phyloP scores from a whole-genome alignment of 1,140 invertebrate species.

The Zaprionus lachaisei region DNA sequence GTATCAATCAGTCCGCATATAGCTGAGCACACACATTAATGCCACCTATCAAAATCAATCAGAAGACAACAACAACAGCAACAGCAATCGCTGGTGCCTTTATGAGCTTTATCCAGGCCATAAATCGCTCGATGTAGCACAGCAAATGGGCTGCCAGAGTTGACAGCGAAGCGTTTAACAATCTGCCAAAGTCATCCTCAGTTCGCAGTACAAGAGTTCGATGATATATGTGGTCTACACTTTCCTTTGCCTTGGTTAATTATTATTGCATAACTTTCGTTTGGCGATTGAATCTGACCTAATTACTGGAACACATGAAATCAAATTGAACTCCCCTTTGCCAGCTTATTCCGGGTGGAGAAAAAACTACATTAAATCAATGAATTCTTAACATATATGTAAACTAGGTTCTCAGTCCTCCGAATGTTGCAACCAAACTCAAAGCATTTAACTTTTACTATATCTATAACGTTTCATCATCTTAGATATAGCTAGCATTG shows the following conservation, averaged over 20 bases:
- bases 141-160: constrained; percentile 3
- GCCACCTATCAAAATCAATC: constrained; percentile 32
- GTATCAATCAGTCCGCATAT: constrained; percentile 22
- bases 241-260: background rate
- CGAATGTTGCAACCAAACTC: no score
- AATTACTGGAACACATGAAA: background rate
- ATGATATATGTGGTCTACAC: constrained; percentile 1
- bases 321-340: background rate
- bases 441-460: no score
- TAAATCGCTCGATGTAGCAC: constrained; percentile 19
- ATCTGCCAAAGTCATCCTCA: constrained; percentile 26
- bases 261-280: constrained; percentile 1
- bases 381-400: no score
- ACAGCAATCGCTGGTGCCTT: background rate
- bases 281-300: background rate
- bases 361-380: no score
- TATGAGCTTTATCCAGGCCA: constrained; percentile 20
- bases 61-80: constrained; percentile 6
- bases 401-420: no score
- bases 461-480: no score
- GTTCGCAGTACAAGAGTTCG: background rate
- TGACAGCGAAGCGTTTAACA: constrained; percentile 12
- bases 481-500: no score
- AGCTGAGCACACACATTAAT: constrained; percentile 4
- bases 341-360: no score